A percentile compares a stretch with the other conserved stretches of the same genome.
Evolutionary conservation across 2,797 vertebrate species (phyloP).

Genomic region (Pipistrellus pipistrellus): DNA sequence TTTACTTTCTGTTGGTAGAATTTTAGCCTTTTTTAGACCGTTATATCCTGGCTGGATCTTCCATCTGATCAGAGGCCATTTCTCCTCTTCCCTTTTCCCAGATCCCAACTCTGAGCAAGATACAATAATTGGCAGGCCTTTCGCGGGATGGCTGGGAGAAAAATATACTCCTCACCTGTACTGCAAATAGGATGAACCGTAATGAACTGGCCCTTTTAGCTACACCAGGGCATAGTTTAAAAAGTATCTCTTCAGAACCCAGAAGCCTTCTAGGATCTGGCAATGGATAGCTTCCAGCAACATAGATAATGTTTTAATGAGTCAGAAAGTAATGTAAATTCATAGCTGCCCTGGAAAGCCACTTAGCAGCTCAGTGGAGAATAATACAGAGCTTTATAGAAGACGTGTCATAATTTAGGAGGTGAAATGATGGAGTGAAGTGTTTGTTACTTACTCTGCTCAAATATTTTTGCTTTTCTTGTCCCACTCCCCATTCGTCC

Average conservation of each 20-base stretch:
- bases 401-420: not conserved
- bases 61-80: not conserved
- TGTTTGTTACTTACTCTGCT: not conserved
- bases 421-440: not conserved
- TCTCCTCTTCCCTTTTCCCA: not conserved
- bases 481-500: too few relatives aligned
- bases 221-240: not conserved
- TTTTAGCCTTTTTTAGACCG: not conserved
- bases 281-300: conserved; percentile 62
- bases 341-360: conserved; percentile 62
- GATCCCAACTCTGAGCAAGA: not conserved
- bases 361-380: conserved; percentile 32
- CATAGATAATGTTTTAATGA: conserved; percentile 54
- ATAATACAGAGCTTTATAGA: not conserved
- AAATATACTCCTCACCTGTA: not conserved
- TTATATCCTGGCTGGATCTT: not conserved
- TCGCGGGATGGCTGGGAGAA: not conserved
- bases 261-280: conserved; percentile 56
- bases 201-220: not conserved
- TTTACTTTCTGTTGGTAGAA: not conserved
- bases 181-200: not conserved
- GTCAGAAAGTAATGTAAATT: conserved; percentile 67
- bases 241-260: not conserved
- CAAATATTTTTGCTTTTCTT: not conserved
- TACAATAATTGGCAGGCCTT: not conserved